Percentiles rank a stretch among this genome's conserved stretches.
These are phyloP conservation scores for Herpailurus yagouaroundi DNA, from an alignment of 2,113 vertebrate genomes.

Conservation along the genomic window DNA sequence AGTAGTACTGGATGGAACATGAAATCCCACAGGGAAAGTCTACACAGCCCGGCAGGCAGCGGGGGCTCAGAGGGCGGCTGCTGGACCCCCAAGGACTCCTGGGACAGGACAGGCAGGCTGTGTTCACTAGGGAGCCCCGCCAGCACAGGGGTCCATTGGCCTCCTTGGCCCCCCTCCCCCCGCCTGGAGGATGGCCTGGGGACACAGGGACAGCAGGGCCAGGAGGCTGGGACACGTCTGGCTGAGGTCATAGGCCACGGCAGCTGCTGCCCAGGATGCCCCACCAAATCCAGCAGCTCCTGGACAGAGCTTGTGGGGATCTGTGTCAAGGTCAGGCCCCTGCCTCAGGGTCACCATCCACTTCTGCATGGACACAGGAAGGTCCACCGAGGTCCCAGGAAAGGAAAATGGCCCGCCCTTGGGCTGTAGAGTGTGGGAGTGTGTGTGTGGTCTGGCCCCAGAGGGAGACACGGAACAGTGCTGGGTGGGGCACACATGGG, in stretches of 20 bases:
- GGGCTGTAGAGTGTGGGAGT: not conserved
- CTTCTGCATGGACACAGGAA: not conserved
- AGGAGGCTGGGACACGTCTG: not conserved
- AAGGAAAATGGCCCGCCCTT: not conserved
- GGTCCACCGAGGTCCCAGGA: not conserved
- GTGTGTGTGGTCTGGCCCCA: not conserved
- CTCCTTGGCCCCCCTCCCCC: not conserved
- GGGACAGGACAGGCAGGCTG: not conserved
- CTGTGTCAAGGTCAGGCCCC: not conserved
- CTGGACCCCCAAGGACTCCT: not conserved
- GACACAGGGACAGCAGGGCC: not conserved
- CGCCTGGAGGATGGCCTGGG: not conserved
- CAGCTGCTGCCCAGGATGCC: not conserved
- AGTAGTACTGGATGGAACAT: fast-evolving
- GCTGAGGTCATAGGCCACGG: fast-evolving
- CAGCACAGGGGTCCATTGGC: not conserved
- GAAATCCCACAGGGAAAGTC: not conserved
- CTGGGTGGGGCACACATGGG: not conserved
- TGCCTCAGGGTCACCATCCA: not conserved
- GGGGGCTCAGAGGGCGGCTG: too few relatives aligned
- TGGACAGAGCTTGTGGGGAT: not conserved
- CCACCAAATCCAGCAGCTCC: not conserved
- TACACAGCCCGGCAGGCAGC: fast-evolving
- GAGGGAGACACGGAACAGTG: not conserved
- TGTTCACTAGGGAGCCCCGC: not conserved